Evolutionary conservation across 2,888 invertebrate species (phyloP), one percentile per base, ranked within the genome.

Genomic region (Coenonympha arcania): DNA sequence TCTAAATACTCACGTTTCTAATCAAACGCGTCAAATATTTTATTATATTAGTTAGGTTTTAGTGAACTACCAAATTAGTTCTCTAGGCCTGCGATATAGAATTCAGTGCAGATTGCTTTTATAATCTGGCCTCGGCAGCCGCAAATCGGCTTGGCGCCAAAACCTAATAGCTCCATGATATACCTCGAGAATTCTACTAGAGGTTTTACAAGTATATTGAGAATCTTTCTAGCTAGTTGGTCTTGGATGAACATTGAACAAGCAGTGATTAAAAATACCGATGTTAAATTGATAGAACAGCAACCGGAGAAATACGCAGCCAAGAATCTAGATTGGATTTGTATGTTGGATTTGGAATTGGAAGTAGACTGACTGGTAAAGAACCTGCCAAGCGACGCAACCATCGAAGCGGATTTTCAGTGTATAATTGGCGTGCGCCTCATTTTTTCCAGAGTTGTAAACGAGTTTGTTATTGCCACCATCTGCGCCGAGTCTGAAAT

Each of bases 101-200:
- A 70, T 66, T 59, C 52, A 60, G 64, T 65, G 62, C 63, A 61
- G 60, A 59, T 64, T 54, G 59, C 63, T 53, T 56, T 55, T 65
- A 70, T 73, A 69, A 66, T 66, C 55, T 53, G 55, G 60, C 56
- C 63, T 52, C 59, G 63, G 65, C 68, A 67, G 61, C 64, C 67
- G 65, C 64, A 61, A 61, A 58, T 72, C 70, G 74, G 74, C 69
- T 54, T 40, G n/a, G 55, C 63, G 76, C 76, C 75, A 79, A 78
- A 48, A 50, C 43, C 41, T 22, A 50, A 50, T 13, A 31, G 42
- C 42, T 24, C 13, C 22, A 16, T 16, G 6, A 26, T 34, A 16
- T 34, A 34, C 11, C 24, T 44, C 24, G 24, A 18, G 11, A 44
- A 33, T 44, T 43, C 20, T 22, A 13, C 9, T 24, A 33, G n/a